These are phyloP conservation scores for Dendropsophus ebraccatus DNA, from an alignment of 2,113 vertebrate genomes.

Conservation along the genomic window DNA sequence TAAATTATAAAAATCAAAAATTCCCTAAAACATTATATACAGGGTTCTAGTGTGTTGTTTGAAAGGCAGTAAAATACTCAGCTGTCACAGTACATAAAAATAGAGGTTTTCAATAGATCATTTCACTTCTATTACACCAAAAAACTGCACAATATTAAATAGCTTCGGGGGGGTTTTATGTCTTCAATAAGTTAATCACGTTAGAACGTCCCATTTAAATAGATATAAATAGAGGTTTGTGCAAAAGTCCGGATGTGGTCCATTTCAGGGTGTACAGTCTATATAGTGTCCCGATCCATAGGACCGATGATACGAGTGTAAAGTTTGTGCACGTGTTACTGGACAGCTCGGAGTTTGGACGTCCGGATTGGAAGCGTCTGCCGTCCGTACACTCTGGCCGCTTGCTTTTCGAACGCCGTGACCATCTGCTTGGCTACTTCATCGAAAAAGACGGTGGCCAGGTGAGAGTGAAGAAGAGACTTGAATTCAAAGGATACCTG, in stretches of 20 bases:
- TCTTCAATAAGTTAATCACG: conserved; percentile 21
- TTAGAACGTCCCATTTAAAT: conserved; percentile 9
- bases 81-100: not conserved
- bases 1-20: conserved; percentile 4
- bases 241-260: conserved; percentile 33
- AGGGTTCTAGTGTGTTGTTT: not conserved
- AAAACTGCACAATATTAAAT: conserved; percentile 20
- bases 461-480: conserved; percentile 76
- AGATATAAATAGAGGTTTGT: conserved; percentile 36
- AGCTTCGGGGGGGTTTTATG: not conserved
- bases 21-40: conserved; percentile 38
- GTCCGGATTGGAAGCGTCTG: not conserved
- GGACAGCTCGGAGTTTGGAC: conserved; percentile 50
- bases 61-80: conserved; percentile 3
- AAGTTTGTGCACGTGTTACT: not conserved
- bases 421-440: conserved; percentile 82
- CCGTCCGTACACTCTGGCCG: conserved; percentile 66
- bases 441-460: conserved; percentile 75
- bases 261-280: not conserved
- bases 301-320: not conserved
- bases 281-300: not conserved
- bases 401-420: conserved; percentile 73
- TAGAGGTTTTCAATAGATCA: not conserved
- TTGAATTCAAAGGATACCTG: conserved; percentile 83
- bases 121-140: not conserved